Percentiles rank a stretch among this genome's conserved stretches.
These are phyloP conservation scores for Tautogolabrus adspersus DNA, from an alignment of 2,113 vertebrate genomes.

Conservation along the genomic window DNA sequence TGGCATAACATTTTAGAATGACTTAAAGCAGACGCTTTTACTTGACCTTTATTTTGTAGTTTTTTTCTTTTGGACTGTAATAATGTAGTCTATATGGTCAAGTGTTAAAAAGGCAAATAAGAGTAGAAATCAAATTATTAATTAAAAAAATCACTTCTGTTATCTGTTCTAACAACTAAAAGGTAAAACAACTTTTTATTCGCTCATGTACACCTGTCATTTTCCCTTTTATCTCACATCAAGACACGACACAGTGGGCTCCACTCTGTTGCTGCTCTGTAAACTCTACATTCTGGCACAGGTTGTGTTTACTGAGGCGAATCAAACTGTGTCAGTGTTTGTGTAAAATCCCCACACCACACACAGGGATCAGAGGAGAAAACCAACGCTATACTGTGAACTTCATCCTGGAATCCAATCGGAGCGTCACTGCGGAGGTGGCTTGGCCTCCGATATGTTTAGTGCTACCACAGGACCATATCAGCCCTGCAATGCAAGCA, in stretches of 20 bases:
- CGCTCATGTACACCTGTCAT: slow-evolving; percentile 13
- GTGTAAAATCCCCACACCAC: slow-evolving; percentile 60
- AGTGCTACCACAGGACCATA: slow-evolving; percentile 50
- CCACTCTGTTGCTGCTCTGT: slow-evolving; percentile 26
- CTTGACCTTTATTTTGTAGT: background rate
- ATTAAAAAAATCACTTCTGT: background rate
- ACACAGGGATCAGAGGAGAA: slow-evolving; percentile 68
- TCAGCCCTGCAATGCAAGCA: slow-evolving; percentile 55
- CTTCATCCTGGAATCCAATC: slow-evolving; percentile 65
- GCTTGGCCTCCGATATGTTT: slow-evolving; percentile 59
- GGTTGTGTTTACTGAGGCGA: slow-evolving; percentile 60
- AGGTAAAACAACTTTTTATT: background rate
- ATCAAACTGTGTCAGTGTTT: slow-evolving; percentile 60
- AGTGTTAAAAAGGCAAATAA: background rate
- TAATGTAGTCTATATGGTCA: background rate
- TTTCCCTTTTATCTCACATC: slow-evolving; percentile 26
- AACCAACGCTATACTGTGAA: slow-evolving; percentile 27
- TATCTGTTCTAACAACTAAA: slow-evolving; percentile 10
- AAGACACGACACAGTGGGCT: slow-evolving; percentile 23
- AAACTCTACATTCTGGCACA: slow-evolving; percentile 45
- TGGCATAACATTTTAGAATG: background rate
- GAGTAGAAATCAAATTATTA: background rate
- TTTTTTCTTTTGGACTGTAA: slow-evolving; percentile 23
- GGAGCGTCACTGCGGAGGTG: slow-evolving; percentile 51
- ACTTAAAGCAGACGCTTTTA: background rate